These are phyloP conservation scores for Tipula confusa DNA, from an alignment of 2,888 invertebrate species.

Conservation along the genomic window DNA sequence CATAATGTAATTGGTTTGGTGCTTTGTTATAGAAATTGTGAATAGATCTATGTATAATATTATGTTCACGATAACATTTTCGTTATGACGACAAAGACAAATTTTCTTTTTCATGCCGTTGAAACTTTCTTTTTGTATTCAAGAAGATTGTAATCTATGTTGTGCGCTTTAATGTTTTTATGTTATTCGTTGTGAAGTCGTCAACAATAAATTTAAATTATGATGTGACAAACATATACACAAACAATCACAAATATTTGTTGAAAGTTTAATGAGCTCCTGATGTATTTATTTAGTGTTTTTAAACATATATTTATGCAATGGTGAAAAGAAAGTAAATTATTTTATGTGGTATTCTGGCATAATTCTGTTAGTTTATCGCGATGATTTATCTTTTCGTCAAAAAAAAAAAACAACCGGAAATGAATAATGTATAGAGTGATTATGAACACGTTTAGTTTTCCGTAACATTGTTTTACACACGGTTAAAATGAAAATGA, in stretches of 20 bases:
- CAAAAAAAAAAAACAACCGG: too few relatives aligned
- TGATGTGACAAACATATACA: neutral
- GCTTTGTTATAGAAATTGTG: neutral
- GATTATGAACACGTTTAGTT: too few relatives aligned
- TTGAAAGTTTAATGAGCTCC: neutral
- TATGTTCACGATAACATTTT: neutral
- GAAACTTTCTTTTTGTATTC: neutral
- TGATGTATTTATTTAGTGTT: too few relatives aligned
- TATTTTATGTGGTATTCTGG: too few relatives aligned
- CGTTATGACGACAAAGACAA: neutral
- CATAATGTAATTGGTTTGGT: neutral
- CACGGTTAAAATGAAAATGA: too few relatives aligned
- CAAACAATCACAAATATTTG: neutral
- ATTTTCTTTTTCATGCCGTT: neutral
- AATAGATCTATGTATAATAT: neutral
- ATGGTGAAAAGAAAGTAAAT: too few relatives aligned
- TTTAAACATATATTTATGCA: too few relatives aligned
- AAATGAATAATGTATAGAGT: too few relatives aligned
- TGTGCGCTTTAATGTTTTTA: neutral
- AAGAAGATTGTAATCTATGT: neutral
- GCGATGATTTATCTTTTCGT: too few relatives aligned
- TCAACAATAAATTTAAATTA: neutral
- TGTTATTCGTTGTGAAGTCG: neutral
- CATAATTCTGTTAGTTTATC: too few relatives aligned
- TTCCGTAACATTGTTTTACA: too few relatives aligned